These are phyloP conservation scores for Germaria angustata DNA, from an alignment of 2,888 invertebrate genomes.

Conservation along the genomic window DNA sequence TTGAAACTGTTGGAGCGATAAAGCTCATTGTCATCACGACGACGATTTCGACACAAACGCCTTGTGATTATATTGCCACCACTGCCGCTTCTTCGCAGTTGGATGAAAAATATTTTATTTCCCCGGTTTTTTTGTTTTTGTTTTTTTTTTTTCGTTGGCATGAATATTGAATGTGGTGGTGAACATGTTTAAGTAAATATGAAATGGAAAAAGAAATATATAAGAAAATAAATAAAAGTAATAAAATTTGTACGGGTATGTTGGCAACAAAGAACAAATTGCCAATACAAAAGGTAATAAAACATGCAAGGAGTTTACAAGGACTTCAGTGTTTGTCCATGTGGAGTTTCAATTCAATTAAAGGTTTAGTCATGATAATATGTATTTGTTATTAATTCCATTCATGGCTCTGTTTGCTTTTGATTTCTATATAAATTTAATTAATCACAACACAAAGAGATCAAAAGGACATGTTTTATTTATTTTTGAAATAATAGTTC, in stretches of 20 bases:
- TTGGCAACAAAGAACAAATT: conserved; percentile 12
- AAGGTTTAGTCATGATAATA: background rate
- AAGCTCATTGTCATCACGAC: conserved; percentile 89
- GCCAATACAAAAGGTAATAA: conserved; percentile 38
- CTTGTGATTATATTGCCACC: conserved; percentile 83
- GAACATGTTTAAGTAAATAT: conserved; percentile 34
- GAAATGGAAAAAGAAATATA: conserved; percentile 36
- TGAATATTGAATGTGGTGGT: conserved; percentile 14
- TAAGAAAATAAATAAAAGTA: conserved; percentile 10
- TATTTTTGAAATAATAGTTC: background rate
- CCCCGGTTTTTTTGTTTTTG: background rate
- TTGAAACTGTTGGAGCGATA: conserved; percentile 93
- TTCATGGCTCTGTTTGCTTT: conserved; percentile 17
- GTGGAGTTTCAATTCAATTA: background rate
- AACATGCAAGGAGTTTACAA: conserved; percentile 17
- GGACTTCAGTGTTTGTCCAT: conserved; percentile 14
- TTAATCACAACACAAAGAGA: background rate
- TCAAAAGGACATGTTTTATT: background rate
- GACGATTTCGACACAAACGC: conserved; percentile 87
- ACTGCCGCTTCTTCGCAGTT: conserved; percentile 71
- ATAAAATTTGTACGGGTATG: conserved; percentile 27
- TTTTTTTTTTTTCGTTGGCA: background rate
- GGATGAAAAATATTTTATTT: background rate
- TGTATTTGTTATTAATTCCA: conserved; percentile 6
- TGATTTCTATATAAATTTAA: conserved; percentile 7